Percentiles rank a stretch among this genome's conserved stretches.
Evolutionary conservation across 2,113 vertebrate genomes (phyloP).

Genomic region (Galbula dea): DNA sequence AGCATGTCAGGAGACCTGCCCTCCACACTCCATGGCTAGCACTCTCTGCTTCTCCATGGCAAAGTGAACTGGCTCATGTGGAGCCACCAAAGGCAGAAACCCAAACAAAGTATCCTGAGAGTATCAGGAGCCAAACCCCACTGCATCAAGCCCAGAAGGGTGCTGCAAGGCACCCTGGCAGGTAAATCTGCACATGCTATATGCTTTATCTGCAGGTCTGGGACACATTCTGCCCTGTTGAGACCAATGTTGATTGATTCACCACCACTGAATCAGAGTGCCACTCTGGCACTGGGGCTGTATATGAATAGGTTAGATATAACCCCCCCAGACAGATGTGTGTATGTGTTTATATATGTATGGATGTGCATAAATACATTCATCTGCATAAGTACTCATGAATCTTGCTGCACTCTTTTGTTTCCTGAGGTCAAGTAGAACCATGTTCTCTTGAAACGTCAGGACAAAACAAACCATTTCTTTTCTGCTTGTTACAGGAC

Average conservation of each 20-base stretch:
- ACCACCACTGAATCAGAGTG: rapidly evolving
- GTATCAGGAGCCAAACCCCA: not conserved
- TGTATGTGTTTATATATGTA: not conserved
- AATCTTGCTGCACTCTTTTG: not conserved
- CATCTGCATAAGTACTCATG: not conserved
- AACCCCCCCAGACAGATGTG: no score
- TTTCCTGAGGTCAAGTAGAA: not conserved
- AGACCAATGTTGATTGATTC: not conserved
- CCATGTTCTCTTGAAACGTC: not conserved
- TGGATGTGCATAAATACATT: not conserved
- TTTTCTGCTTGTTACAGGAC: not conserved
- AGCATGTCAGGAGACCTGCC: not conserved
- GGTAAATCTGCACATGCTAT: not conserved
- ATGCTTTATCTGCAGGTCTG: not conserved
- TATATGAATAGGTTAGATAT: not conserved
- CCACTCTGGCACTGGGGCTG: no score
- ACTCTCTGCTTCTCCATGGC: not conserved
- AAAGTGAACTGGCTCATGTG: rapidly evolving
- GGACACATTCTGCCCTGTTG: not conserved
- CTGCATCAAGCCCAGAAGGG: not conserved
- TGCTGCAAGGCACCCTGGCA: rapidly evolving
- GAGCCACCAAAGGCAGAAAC: not conserved
- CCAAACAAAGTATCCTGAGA: not conserved
- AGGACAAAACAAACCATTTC: not conserved
- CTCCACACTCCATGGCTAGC: not conserved